Evolutionary conservation across 2,888 invertebrate genomes (phyloP).

Genomic region (Eucriotettix oculatus): DNA sequence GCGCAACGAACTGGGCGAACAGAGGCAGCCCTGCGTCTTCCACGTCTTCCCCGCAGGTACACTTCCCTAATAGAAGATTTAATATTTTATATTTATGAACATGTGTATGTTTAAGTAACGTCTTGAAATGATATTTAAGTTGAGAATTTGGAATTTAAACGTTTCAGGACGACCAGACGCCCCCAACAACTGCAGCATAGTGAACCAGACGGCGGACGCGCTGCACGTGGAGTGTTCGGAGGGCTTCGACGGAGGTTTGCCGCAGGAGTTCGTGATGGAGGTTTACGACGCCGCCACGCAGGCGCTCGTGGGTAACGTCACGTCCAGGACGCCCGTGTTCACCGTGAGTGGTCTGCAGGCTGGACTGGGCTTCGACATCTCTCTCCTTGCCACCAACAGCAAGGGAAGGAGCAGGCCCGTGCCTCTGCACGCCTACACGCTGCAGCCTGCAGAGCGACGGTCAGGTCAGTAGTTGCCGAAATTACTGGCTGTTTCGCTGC

Average conservation of each 20-base stretch:
- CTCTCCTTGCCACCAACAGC: conserved; percentile 49
- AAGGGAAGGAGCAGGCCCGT: conserved; percentile 53
- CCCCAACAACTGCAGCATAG: conserved; percentile 52
- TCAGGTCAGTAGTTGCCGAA: conserved; percentile 32
- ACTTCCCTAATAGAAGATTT: background rate
- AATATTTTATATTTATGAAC: background rate
- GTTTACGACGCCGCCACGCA: conserved; percentile 36
- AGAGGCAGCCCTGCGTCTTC: conserved; percentile 55
- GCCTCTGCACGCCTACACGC: conserved; percentile 47
- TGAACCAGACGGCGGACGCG: conserved; percentile 55
- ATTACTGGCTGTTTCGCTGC: no score
- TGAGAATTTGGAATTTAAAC: no score
- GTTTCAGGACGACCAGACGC: conserved; percentile 52
- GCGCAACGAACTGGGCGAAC: conserved; percentile 51
- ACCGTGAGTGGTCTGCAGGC: conserved; percentile 47
- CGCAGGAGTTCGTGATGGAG: conserved; percentile 57
- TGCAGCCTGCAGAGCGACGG: conserved; percentile 55
- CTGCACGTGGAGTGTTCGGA: conserved; percentile 55
- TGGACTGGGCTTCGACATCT: conserved; percentile 49
- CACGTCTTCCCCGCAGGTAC: conserved; percentile 55
- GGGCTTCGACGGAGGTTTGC: conserved; percentile 60
- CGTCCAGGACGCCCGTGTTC: conserved; percentile 42
- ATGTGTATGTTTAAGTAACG: no score
- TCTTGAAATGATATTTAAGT: no score
- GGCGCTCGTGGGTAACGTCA: conserved; percentile 37